Evolutionary conservation across 1,140 invertebrate species (phyloP).

Genomic region (Hesperophylax magnus): DNA sequence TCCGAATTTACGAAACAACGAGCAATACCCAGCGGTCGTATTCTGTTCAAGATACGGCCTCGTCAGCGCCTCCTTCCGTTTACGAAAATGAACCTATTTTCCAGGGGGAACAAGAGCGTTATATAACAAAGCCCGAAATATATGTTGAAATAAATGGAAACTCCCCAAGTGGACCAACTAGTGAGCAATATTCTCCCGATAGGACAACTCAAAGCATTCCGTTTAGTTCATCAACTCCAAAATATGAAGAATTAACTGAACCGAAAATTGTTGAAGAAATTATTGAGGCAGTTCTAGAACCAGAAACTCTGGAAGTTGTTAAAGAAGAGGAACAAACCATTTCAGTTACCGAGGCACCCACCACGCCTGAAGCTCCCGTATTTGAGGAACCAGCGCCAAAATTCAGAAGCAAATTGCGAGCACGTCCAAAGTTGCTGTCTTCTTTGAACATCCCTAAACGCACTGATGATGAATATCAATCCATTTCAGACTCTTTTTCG

Average conservation of each 20-base stretch:
- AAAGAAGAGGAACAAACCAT: constrained; percentile 31
- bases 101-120: constrained; percentile 52
- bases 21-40: constrained; percentile 45
- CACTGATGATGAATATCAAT: constrained; percentile 45
- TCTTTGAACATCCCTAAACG: constrained; percentile 35
- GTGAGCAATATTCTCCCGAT: constrained; percentile 40
- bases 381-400: constrained; percentile 49
- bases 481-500: constrained; percentile 43
- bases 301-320: constrained; percentile 13
- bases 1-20: constrained; percentile 56
- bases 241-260: constrained; percentile 44
- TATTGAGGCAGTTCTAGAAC: background rate
- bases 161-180: background rate
- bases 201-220: constrained; percentile 33
- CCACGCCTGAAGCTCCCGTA: constrained; percentile 43
- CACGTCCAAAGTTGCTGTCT: constrained; percentile 51
- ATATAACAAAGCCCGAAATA: constrained; percentile 48
- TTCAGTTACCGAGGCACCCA: background rate
- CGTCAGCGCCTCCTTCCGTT: constrained; percentile 34
- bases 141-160: constrained; percentile 49
- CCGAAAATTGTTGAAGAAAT: constrained; percentile 20
- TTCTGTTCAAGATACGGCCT: constrained; percentile 8
- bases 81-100: constrained; percentile 54
- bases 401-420: constrained; percentile 55
- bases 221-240: constrained; percentile 24